These are phyloP conservation scores for Neodiprion fabricii DNA, from an alignment of 1,140 invertebrate species.

Conservation along the genomic window DNA sequence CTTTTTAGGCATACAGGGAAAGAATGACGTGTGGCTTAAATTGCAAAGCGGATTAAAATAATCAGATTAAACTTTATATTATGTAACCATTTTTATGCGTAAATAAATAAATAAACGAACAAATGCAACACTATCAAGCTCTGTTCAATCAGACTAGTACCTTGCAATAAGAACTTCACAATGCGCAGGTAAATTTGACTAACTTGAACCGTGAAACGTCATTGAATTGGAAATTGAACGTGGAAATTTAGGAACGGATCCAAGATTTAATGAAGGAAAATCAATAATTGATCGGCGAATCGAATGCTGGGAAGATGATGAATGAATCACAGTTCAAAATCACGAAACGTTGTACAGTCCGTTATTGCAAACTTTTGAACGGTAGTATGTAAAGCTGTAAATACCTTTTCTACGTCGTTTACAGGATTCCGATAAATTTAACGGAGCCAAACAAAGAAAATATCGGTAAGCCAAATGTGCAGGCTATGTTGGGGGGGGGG, in stretches of 20 bases:
- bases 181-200: constrained; percentile 59
- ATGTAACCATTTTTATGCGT: background rate
- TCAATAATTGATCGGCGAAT: constrained; percentile 32
- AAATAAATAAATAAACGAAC: constrained; percentile 46
- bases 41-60: constrained; percentile 64
- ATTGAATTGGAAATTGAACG: background rate
- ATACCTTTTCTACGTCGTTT: too few species aligned
- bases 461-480: constrained; percentile 68
- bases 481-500: too few species aligned
- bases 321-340: background rate
- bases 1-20: constrained; percentile 69
- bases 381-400: constrained; percentile 86
- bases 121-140: constrained; percentile 72
- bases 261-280: constrained; percentile 52
- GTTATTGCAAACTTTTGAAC: constrained; percentile 74
- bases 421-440: constrained; percentile 62
- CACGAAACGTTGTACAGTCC: background rate
- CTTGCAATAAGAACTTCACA: constrained; percentile 69
- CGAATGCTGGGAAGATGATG: constrained; percentile 18
- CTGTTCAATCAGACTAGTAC: constrained; percentile 68
- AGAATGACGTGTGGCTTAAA: constrained; percentile 67
- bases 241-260: constrained; percentile 40
- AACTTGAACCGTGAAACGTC: background rate
- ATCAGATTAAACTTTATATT: constrained; percentile 64
- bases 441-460: constrained; percentile 94